Evolutionary conservation across 2,888 invertebrate species (phyloP), one percentile per base, ranked within the genome.

Genomic region (Phania funesta): DNA sequence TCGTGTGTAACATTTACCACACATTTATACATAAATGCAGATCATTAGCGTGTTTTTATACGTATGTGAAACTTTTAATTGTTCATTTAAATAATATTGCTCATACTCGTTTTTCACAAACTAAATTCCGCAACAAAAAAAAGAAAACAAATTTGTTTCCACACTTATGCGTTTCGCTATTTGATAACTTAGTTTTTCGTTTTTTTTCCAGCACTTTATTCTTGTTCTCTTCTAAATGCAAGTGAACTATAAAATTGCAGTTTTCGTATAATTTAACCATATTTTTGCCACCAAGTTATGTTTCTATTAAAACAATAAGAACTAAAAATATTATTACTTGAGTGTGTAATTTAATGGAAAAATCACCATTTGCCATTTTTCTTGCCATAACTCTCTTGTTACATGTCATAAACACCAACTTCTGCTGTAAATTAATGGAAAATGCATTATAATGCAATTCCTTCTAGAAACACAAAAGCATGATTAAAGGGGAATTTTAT

Each of bases 321-420:
- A 3, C 29, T 29, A 4, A 29, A 29, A 29, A 3, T 29, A 4
- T 44, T 56, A 76, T 73, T 24, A 35, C 48, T 73, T 60, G 8
- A 75, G 65, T 78, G 78, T 78, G 82, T 78, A 82, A 82, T 82
- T 78, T 70, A 78, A 71, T 75, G 82, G 78, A 82, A 82, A 65
- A 82, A 75, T 78, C 78, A 75, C 65, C 60, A 60, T 41, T 54
- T 73, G 62, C 68, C 68, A 74, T 70, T 68, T 68, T 80, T 73
- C 73, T 67, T 65, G 22, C 77, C 62, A 56, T 54, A 56, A 64
- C 41, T 68, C 62, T 62, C 64, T 73, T 35, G 67, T 71, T 67
- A 54, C 54, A 67, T 77, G 76, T 81, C 81, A 81, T 48, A 67
- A 32, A 9, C 81, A 81, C 52, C 22, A n/a, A n/a, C n/a, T n/a